These are phyloP conservation scores for Rambutsinella grinnellia DNA, from an alignment of 2,888 invertebrate genomes.

Conservation along the genomic window DNA sequence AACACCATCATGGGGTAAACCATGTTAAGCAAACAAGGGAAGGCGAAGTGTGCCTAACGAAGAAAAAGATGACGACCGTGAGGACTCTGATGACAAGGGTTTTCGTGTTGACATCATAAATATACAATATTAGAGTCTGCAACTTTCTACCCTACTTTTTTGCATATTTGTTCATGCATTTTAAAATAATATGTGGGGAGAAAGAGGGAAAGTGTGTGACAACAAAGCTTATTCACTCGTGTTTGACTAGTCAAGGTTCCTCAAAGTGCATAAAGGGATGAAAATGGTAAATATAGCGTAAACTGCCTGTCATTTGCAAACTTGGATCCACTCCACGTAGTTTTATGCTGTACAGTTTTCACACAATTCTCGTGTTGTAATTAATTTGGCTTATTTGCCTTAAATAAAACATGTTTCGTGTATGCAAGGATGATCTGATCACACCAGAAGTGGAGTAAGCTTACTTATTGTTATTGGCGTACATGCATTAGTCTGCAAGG, in stretches of 20 bases:
- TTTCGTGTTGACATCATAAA: not conserved
- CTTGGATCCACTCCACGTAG: not conserved
- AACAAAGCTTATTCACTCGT: not conserved
- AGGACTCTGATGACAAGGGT: slow-evolving; percentile 14
- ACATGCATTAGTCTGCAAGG: no score
- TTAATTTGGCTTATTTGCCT: no score
- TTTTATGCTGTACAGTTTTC: not conserved
- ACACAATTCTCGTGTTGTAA: no score
- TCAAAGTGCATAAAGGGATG: not conserved
- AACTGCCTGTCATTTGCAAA: not conserved
- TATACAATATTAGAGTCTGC: not conserved
- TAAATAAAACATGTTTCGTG: no score
- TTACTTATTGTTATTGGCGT: no score
- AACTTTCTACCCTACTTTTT: not conserved
- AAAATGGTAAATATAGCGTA: not conserved
- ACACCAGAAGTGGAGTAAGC: no score
- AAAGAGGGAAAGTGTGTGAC: not conserved
- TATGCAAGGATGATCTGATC: no score
- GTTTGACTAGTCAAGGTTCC: no score
- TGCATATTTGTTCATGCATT: not conserved
- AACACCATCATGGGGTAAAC: not conserved
- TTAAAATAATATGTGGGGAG: no score
- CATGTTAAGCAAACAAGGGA: not conserved
- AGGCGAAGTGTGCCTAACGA: not conserved
- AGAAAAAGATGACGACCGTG: slow-evolving; percentile 3